These are phyloP conservation scores for Hippocampus guttulatus DNA, from an alignment of 2,113 vertebrate genomes.

Conservation along the genomic window DNA sequence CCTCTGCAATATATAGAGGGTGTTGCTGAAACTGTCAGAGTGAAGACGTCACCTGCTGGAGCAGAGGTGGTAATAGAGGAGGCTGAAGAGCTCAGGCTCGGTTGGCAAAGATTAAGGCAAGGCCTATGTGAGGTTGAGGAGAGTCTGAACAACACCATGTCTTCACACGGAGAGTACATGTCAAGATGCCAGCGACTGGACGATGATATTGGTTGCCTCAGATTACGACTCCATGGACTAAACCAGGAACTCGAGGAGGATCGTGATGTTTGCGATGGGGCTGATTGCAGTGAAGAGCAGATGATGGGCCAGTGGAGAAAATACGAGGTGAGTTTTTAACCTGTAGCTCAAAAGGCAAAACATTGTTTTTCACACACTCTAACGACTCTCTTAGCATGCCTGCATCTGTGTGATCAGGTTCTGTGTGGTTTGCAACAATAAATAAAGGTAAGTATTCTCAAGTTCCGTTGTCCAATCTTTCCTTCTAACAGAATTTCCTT, in stretches of 20 bases:
- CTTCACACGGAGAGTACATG: conserved; percentile 70
- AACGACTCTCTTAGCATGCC: too few species aligned
- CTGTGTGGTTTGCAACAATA: too few species aligned
- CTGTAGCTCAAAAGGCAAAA: background rate
- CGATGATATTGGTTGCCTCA: conserved; percentile 70
- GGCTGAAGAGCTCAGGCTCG: conserved; percentile 75
- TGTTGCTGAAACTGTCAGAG: conserved; percentile 66
- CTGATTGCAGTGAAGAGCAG: conserved; percentile 71
- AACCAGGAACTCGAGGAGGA: conserved; percentile 68
- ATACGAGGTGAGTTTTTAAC: conserved; percentile 70
- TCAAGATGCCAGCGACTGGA: conserved; percentile 68
- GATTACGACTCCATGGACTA: conserved; percentile 67
- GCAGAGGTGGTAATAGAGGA: conserved; percentile 75
- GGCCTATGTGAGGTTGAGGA: conserved; percentile 67
- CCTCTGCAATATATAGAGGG: conserved; percentile 75
- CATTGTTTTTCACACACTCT: background rate
- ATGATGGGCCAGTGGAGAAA: conserved; percentile 79
- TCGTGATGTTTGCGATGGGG: conserved; percentile 26
- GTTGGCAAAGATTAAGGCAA: conserved; percentile 77
- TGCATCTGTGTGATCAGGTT: too few species aligned
- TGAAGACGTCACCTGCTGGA: conserved; percentile 82
- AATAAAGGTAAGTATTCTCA: too few species aligned
- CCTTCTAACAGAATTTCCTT: too few species aligned
- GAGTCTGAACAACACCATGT: conserved; percentile 65
- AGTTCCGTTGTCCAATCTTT: too few species aligned